Conservation (phyloP, 2,113 vertebrate genomes). For the Heloderma charlesbogerti region DNA sequence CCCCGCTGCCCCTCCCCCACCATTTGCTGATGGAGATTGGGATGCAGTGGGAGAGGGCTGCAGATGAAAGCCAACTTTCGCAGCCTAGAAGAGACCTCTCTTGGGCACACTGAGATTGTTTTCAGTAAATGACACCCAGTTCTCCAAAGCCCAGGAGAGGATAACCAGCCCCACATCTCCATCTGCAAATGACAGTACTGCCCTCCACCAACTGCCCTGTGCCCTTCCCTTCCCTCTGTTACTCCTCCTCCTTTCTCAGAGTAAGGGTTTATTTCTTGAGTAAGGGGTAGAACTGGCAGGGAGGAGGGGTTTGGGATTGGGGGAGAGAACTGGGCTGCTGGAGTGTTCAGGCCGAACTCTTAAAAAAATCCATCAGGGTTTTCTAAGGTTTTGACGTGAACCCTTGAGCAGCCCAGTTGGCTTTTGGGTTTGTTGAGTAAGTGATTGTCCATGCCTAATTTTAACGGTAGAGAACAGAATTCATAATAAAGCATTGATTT, state of each 20-base stretch:
- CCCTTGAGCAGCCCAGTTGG: background rate
- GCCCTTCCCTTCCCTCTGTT: background rate
- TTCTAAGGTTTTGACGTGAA: background rate
- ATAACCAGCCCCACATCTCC: too few relatives aligned
- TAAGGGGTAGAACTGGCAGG: background rate
- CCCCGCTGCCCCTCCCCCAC: too few relatives aligned
- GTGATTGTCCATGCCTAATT: background rate
- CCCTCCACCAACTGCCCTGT: background rate
- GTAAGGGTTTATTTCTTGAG: background rate
- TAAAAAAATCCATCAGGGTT: background rate
- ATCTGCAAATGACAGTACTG: too few relatives aligned
- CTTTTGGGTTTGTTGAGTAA: background rate
- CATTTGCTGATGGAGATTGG: too few relatives aligned
- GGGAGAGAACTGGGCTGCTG: background rate
- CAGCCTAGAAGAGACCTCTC: background rate
- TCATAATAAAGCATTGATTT: background rate
- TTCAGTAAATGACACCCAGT: background rate
- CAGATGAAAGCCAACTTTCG: too few relatives aligned
- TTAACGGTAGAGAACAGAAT: background rate
- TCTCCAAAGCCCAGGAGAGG: too few relatives aligned
- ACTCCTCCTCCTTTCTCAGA: background rate
- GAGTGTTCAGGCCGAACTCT: background rate
- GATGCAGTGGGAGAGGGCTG: too few relatives aligned
- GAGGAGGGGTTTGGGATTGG: background rate
- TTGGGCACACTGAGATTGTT: background rate